A percentile compares a stretch with the other conserved stretches of the same genome.
Conservation (phyloP, 2,888 invertebrate genomes). For the Pyrrhosoma nymphula region DNA sequence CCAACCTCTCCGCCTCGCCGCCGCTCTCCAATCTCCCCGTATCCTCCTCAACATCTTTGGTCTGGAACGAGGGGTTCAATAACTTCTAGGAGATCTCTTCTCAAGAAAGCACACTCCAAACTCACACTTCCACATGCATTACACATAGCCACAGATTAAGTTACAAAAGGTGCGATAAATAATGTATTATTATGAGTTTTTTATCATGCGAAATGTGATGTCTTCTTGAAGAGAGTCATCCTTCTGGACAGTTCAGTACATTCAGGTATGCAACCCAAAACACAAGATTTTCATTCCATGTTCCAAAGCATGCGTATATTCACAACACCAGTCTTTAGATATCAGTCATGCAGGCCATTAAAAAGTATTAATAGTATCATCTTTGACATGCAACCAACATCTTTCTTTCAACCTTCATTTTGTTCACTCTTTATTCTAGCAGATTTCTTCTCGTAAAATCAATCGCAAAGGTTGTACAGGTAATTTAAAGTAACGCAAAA, state of each 20-base stretch:
- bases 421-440: not conserved
- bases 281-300: not conserved
- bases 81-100: slow-evolving; percentile 49
- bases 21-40: not conserved
- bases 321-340: not conserved
- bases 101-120: not conserved
- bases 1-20: slow-evolving; percentile 17
- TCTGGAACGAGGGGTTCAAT: slow-evolving; percentile 60
- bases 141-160: not conserved
- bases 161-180: not conserved
- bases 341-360: not conserved
- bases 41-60: slow-evolving; percentile 51
- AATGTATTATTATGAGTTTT: not conserved
- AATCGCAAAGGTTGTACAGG: not conserved
- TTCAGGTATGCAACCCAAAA: not conserved
- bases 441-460: not conserved
- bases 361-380: not conserved
- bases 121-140: not conserved
- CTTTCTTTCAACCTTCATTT: not conserved
- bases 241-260: not conserved
- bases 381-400: not conserved
- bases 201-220: slow-evolving; percentile 3
- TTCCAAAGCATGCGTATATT: not conserved
- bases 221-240: not conserved
- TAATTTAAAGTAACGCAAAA: not conserved